phyloP scores from a whole-genome alignment of 2,113 vertebrate species.

The Onychostoma macrolepis region DNA sequence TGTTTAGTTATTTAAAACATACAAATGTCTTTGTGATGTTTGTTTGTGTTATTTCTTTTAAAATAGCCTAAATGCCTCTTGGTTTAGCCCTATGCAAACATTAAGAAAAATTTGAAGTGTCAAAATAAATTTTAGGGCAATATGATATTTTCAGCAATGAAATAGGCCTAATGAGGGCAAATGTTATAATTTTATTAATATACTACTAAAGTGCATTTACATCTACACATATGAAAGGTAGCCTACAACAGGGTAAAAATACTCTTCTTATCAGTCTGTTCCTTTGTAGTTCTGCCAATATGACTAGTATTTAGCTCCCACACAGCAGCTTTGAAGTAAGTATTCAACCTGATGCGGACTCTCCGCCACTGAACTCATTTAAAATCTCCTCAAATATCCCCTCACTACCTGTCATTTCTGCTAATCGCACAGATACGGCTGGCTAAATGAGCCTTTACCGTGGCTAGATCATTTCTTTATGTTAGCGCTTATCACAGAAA shows the following conservation, averaged over 20 bases:
- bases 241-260: conserved; percentile 33
- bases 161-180: neutral
- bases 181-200: neutral
- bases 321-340: conserved; percentile 54
- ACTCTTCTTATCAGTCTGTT: conserved; percentile 27
- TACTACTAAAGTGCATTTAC: neutral
- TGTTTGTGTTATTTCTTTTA: too few species aligned
- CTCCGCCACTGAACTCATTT: conserved; percentile 25
- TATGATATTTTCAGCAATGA: neutral
- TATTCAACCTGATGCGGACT: conserved; percentile 50
- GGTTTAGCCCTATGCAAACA: neutral
- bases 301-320: conserved; percentile 47
- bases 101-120: neutral
- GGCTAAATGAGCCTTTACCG: conserved; percentile 39
- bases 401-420: conserved; percentile 48
- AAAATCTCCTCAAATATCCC: conserved; percentile 55
- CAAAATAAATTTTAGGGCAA: neutral
- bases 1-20: too few species aligned
- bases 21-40: too few species aligned
- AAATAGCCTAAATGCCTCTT: neutral
- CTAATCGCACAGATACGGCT: conserved; percentile 59
- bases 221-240: neutral
- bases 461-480: conserved; percentile 57
- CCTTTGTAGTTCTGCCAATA: conserved; percentile 45
- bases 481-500: conserved; percentile 72